Evolutionary conservation across 2,797 vertebrate species (phyloP).

Genomic region (Sarcoramphus papa): DNA sequence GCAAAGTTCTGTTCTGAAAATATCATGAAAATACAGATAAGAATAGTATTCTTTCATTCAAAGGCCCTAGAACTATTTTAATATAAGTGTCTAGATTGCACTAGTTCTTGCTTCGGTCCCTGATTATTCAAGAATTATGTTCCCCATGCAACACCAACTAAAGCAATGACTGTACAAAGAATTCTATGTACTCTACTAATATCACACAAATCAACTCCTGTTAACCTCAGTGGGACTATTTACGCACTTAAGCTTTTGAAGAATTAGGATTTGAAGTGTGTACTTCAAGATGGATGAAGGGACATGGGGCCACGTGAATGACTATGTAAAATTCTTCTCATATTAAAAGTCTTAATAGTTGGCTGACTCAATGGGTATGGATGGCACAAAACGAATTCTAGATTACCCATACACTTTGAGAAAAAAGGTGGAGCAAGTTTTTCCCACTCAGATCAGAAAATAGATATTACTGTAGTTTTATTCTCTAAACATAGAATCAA

Average conservation of each 20-base stretch:
- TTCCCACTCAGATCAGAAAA: neutral
- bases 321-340: neutral
- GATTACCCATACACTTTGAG: neutral
- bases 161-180: neutral
- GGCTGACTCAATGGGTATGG: neutral
- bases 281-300: neutral
- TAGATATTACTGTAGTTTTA: neutral
- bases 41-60: neutral
- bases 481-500: neutral
- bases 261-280: neutral
- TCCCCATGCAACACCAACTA: neutral
- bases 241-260: neutral
- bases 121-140: neutral
- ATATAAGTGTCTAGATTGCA: neutral
- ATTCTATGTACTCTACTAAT: neutral
- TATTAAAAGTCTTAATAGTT: neutral
- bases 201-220: neutral
- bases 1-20: neutral
- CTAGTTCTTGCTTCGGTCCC: neutral
- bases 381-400: neutral
- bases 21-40: neutral
- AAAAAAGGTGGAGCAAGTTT: neutral
- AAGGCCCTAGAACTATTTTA: neutral
- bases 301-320: accelerated
- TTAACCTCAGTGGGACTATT: neutral